Evolutionary conservation across 2,888 invertebrate genomes (phyloP).

Genomic region (Aphodius sticticus): DNA sequence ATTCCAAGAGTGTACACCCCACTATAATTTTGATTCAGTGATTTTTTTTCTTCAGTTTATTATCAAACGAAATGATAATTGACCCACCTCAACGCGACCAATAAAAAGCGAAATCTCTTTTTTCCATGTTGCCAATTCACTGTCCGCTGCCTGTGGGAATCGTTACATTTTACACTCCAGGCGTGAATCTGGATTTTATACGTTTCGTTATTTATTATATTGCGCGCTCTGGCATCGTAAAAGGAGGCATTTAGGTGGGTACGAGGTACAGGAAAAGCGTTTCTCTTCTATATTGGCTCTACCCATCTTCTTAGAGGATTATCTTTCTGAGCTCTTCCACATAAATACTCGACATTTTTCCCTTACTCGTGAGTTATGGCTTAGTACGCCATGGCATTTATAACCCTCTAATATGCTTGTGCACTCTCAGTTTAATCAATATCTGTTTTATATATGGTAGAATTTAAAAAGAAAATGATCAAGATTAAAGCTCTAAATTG

Average conservation of each 20-base stretch:
- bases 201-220: background rate
- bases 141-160: background rate
- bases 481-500: too few relatives aligned
- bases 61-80: too few relatives aligned
- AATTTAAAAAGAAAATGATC: too few relatives aligned
- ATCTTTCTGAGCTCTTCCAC: background rate
- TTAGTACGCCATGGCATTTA: background rate
- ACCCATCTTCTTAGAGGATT: background rate
- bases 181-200: background rate
- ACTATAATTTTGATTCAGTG: too few relatives aligned
- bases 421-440: background rate
- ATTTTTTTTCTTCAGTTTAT: too few relatives aligned
- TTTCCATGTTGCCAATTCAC: background rate
- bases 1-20: too few relatives aligned
- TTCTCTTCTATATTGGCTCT: background rate
- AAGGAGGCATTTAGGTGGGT: background rate
- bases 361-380: background rate
- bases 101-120: background rate
- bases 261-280: background rate
- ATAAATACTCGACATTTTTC: background rate
- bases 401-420: background rate
- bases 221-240: background rate
- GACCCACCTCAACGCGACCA: too few relatives aligned
- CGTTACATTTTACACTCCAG: background rate
- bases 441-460: background rate